Evolutionary conservation across 2,113 vertebrate species (phyloP), one percentile per base, ranked within the genome.

Genomic region (Anguilla rostrata): DNA sequence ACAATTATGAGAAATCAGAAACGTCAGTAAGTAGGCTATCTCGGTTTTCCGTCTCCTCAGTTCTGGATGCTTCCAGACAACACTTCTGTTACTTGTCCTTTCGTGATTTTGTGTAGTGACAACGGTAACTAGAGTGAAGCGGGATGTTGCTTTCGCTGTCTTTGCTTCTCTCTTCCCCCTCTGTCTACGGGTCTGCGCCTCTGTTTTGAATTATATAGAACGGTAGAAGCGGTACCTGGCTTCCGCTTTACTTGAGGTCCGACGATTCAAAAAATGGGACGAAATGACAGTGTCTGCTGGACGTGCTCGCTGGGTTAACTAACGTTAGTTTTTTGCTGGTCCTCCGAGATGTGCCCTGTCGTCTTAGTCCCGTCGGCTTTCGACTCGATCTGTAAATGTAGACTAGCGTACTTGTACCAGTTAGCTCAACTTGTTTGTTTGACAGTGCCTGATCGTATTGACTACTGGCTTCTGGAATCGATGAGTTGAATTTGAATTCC

Each of bases 11-110:
- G 75, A 18, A 34, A 34, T 82, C 78, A 81, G 90, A 92, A 93
- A 93, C 90, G 92, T 92, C 92, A 81, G 39, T 79, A 88, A 29
- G 26, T 75, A n/a, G 11, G 2, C 71, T 8, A 5, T 66, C 71
- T 34, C 92, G 60, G 15, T 66, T 92, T 93, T 90, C 84, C 92
- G 92, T 91, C 93, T 92, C 87, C 90, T 91, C 91, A 92, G 89
- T 81, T 90, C 83, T 83, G 85, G 1, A 40, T 81, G 86, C 53
- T 40, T 81, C 63, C 14, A 0, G 88, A 88, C 84, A 82, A 80
- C 63, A 81, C 93, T 93, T 93, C 91, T 90, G 86, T 87, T 79
- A 88, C 92, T 90, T 90, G 88, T 86, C 29, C 84, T 46, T 80
- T 26, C 34, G 26, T 79, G 84, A 39, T 78, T 40, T 85, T 85